A percentile compares a stretch with the other conserved stretches of the same genome.
Conservation (phyloP, 2,888 invertebrate species). For the Cerastoderma edule region DNA sequence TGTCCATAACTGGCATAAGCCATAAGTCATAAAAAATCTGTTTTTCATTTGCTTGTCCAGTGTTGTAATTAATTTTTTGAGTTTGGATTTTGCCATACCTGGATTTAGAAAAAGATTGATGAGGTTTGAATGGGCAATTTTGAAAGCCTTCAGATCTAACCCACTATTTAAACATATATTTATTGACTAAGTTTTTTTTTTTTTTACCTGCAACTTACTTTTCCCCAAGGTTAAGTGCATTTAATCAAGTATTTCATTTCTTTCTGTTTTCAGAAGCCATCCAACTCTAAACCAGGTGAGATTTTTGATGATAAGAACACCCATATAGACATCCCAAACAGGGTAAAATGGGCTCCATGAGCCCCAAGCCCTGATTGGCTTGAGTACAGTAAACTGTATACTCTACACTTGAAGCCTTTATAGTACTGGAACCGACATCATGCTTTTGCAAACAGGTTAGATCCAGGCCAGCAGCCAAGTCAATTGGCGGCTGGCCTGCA, state of each 20-base stretch:
- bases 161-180: not conserved
- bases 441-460: too few relatives aligned
- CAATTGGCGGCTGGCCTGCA: too few relatives aligned
- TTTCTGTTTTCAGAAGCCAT: conserved; percentile 76
- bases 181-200: not conserved
- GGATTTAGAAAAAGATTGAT: not conserved
- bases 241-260: not conserved
- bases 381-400: conserved; percentile 72
- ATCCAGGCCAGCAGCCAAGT: too few relatives aligned
- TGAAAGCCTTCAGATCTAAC: not conserved
- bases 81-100: too few relatives aligned
- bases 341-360: conserved; percentile 65
- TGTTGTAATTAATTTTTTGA: too few relatives aligned
- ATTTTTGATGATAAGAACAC: conserved; percentile 64
- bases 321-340: conserved; percentile 62
- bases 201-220: too few relatives aligned
- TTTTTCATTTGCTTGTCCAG: too few relatives aligned
- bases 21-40: too few relatives aligned
- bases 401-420: too few relatives aligned
- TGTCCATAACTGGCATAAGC: too few relatives aligned
- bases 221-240: too few relatives aligned
- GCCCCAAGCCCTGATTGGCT: conserved; percentile 58
- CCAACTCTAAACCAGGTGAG: conserved; percentile 79
- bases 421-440: too few relatives aligned
- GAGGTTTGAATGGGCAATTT: not conserved